These are phyloP conservation scores for Synanthedon formicaeformis DNA, from an alignment of 2,888 invertebrate species.

Conservation along the genomic window DNA sequence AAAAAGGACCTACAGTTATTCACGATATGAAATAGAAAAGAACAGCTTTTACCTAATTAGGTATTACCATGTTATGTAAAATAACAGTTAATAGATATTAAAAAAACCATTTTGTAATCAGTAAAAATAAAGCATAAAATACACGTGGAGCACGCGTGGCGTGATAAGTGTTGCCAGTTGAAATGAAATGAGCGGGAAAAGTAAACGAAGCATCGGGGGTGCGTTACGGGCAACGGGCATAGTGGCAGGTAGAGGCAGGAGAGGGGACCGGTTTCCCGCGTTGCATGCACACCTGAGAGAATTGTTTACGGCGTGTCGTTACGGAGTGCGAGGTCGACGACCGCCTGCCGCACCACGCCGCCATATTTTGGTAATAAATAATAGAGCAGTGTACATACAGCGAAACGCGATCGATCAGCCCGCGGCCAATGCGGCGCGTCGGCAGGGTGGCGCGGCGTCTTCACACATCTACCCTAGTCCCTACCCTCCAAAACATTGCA, in stretches of 20 bases:
- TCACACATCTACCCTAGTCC: constrained; percentile 6
- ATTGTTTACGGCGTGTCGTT: constrained; percentile 48
- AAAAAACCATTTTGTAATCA: background rate
- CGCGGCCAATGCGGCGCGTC: constrained; percentile 37
- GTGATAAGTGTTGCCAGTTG: constrained; percentile 1
- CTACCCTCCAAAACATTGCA: constrained; percentile 47
- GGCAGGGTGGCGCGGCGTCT: background rate
- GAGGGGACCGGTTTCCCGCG: constrained; percentile 47
- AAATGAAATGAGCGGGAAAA: background rate
- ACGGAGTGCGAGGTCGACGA: constrained; percentile 39
- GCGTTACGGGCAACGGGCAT: constrained; percentile 10
- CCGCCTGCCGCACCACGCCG: constrained; percentile 53
- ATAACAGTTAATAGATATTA: background rate
- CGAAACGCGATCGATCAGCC: constrained; percentile 52
- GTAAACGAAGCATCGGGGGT: constrained; percentile 3
- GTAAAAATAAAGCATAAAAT: background rate
- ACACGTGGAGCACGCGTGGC: constrained; percentile 18
- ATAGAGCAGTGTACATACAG: constrained; percentile 57
- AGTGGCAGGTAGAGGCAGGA: constrained; percentile 20
- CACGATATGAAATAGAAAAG: no score
- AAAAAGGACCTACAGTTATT: no score
- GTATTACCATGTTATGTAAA: no score
- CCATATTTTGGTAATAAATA: constrained; percentile 66
- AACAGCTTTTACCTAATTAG: no score
- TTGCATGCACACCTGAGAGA: constrained; percentile 26